Conservation (phyloP, 1,140 invertebrate genomes). For the Whitmania pigra region DNA sequence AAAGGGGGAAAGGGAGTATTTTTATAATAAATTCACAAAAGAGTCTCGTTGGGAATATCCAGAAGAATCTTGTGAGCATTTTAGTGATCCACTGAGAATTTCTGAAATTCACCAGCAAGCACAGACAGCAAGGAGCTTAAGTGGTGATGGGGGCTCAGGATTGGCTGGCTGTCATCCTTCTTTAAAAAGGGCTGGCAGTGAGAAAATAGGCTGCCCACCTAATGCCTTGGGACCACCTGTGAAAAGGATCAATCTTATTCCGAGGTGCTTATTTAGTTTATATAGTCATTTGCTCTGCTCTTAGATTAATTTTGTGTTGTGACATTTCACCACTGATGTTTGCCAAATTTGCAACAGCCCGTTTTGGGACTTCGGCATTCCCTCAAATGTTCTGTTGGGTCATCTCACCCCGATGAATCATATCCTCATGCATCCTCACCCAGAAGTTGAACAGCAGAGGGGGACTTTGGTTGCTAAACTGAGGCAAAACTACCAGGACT, state of each 20-base stretch:
- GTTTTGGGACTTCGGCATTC: constrained; percentile 86
- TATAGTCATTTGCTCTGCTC: background rate
- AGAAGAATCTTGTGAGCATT: constrained; percentile 51
- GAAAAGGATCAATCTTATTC: background rate
- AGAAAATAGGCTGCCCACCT: background rate
- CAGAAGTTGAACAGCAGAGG: constrained; percentile 71
- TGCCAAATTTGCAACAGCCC: constrained; percentile 47
- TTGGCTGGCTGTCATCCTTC: constrained; percentile 34
- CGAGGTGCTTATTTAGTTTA: background rate
- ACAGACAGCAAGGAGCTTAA: background rate
- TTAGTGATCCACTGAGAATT: constrained; percentile 23
- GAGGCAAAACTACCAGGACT: constrained; percentile 77
- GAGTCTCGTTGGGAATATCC: constrained; percentile 77
- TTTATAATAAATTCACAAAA: constrained; percentile 86
- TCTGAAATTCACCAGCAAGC: background rate
- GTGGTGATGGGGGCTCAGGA: constrained; percentile 39
- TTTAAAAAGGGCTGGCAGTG: background rate
- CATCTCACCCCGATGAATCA: constrained; percentile 59
- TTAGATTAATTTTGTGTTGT: background rate
- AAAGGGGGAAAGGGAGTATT: constrained; percentile 81
- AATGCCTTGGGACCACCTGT: background rate
- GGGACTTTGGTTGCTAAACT: constrained; percentile 67
- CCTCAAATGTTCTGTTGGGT: constrained; percentile 82
- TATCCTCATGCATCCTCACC: constrained; percentile 72
- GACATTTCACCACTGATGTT: background rate